Conservation (phyloP, 1,140 invertebrate genomes). For the Microplitis demolitor region DNA sequence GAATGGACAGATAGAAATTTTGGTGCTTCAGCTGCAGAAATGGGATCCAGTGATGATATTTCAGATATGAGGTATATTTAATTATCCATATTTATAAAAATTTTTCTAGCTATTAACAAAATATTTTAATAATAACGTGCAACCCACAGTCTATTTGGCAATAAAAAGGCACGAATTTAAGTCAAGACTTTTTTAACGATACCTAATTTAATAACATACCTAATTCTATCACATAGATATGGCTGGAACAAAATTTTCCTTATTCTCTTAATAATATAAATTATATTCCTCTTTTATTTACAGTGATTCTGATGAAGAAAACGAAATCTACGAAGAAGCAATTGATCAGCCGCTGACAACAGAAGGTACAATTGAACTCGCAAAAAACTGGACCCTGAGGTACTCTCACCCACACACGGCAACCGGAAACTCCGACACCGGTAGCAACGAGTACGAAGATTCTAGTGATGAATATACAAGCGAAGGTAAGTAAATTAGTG, state of each 20-base stretch:
- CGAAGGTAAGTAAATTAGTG: conserved; percentile 60
- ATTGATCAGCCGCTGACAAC: conserved; percentile 68
- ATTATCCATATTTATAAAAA: too few relatives aligned
- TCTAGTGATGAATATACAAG: conserved; percentile 70
- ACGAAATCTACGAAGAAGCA: conserved; percentile 68
- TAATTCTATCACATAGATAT: too few relatives aligned
- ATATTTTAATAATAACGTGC: too few relatives aligned
- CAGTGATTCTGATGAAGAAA: conserved; percentile 66
- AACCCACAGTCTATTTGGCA: too few relatives aligned
- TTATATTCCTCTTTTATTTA: conserved; percentile 31
- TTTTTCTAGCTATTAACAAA: too few relatives aligned
- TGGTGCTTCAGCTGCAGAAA: conserved; percentile 73
- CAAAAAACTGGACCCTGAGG: conserved; percentile 67
- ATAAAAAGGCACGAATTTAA: too few relatives aligned
- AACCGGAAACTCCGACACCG: conserved; percentile 55
- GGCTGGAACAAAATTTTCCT: too few relatives aligned
- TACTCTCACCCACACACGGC: conserved; percentile 59
- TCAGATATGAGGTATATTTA: conserved; percentile 67
- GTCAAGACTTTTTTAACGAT: too few relatives aligned
- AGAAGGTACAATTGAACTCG: conserved; percentile 69
- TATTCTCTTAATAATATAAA: background rate
- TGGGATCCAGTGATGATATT: conserved; percentile 75
- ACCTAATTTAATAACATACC: too few relatives aligned
- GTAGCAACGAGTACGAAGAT: conserved; percentile 65
- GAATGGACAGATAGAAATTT: conserved; percentile 93